Evolutionary conservation across 1,140 invertebrate species (phyloP).

Genomic region (Drosophila carrolli): DNA sequence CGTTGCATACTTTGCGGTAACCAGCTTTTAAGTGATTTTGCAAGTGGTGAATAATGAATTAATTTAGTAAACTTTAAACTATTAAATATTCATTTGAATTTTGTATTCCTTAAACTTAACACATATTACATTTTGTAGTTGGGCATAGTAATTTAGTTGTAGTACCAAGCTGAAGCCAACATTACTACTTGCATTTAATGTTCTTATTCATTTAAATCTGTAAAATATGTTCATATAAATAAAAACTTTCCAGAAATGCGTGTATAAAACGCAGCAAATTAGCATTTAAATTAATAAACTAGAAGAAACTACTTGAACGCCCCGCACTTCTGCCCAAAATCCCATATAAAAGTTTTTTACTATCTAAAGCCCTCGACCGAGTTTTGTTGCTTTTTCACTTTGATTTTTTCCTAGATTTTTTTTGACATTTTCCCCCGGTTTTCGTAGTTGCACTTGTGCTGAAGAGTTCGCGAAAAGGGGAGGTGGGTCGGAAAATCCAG

Average conservation of each 20-base stretch:
- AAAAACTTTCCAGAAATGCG: not conserved
- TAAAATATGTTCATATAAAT: not conserved
- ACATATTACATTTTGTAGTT: too few relatives aligned
- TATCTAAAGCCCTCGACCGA: conserved; percentile 65
- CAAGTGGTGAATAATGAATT: conserved; percentile 2
- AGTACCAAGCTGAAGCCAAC: too few relatives aligned
- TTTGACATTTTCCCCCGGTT: conserved; percentile 11
- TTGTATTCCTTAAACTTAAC: too few relatives aligned
- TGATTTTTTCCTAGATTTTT: conserved; percentile 40
- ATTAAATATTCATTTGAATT: too few relatives aligned
- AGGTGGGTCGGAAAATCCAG: conserved; percentile 11
- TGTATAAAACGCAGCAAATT: conserved; percentile 25
- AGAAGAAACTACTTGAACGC: conserved; percentile 35
- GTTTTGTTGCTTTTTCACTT: conserved; percentile 53
- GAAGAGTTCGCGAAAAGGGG: conserved; percentile 12
- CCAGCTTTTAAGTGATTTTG: conserved; percentile 3
- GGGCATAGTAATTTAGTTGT: too few relatives aligned
- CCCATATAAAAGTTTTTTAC: conserved; percentile 28
- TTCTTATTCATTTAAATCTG: too few relatives aligned
- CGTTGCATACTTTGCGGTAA: conserved; percentile 60
- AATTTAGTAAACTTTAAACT: too few relatives aligned
- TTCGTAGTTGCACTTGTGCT: conserved; percentile 25
- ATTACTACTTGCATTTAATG: too few relatives aligned
- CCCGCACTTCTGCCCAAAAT: conserved; percentile 5
- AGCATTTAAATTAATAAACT: conserved; percentile 73